Conservation (phyloP, 53 echinoderm and acorn worm species). For the Luidia sarsii region DNA sequence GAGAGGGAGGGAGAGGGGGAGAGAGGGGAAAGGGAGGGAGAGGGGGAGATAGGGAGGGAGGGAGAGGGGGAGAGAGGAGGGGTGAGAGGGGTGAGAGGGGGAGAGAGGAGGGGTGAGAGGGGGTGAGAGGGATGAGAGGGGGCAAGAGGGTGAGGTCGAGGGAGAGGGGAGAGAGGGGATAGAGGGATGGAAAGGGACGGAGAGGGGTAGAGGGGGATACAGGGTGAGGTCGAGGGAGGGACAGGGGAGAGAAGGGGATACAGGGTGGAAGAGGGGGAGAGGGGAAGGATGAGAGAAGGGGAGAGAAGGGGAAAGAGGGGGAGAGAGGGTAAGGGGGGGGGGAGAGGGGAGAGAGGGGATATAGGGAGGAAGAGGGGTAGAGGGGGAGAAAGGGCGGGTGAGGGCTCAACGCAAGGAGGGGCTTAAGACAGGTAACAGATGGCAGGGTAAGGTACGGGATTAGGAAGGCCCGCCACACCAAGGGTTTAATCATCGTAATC, state of each 20-base stretch:
- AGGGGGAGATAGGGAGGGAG: too few species aligned
- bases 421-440: not conserved
- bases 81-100: too few species aligned
- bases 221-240: too few species aligned
- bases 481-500: constrained; percentile 37
- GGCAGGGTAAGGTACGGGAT: constrained; percentile 1
- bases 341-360: too few species aligned
- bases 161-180: too few species aligned
- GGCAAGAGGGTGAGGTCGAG: too few species aligned
- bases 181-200: too few species aligned
- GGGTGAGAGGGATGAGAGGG: not conserved
- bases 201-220: too few species aligned
- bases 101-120: not conserved
- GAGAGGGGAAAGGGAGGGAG: too few species aligned
- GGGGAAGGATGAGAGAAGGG: not conserved
- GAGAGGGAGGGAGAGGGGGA: too few species aligned
- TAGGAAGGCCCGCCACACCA: not conserved
- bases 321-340: not conserved
- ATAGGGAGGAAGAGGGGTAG: not conserved
- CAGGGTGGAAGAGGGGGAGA: not conserved
- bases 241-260: too few species aligned
- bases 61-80: too few species aligned
- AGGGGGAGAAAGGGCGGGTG: not conserved
- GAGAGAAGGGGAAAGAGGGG: not conserved
- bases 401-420: not conserved